These are phyloP conservation scores for Caracal caracal DNA, from an alignment of 2,113 vertebrate genomes.

Conservation along the genomic window DNA sequence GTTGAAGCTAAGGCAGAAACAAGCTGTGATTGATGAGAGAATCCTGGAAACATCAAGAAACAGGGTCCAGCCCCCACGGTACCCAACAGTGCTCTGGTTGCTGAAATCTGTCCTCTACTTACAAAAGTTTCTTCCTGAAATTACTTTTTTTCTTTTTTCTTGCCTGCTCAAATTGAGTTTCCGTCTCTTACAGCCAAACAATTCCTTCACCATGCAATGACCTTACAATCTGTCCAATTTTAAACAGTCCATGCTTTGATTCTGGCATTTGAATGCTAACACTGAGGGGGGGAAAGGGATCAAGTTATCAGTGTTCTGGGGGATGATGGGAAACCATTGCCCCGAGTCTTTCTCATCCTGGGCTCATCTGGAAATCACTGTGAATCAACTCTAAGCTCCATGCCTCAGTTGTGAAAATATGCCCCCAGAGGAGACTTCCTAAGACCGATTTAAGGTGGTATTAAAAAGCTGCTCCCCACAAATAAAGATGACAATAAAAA, in stretches of 20 bases:
- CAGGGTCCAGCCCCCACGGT: background rate
- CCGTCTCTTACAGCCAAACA: slow-evolving; percentile 9
- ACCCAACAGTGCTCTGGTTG: background rate
- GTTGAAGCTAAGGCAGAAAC: background rate
- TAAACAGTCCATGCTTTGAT: background rate
- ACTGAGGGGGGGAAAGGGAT: background rate
- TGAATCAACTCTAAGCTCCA: background rate
- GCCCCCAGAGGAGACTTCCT: background rate
- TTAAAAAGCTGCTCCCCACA: background rate
- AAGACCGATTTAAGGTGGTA: background rate
- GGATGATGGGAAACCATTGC: background rate
- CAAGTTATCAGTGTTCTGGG: background rate
- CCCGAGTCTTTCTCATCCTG: background rate
- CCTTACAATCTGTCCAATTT: background rate
- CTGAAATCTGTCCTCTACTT: background rate
- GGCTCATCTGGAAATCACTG: background rate
- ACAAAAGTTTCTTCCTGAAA: background rate
- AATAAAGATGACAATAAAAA: background rate
- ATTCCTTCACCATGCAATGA: background rate
- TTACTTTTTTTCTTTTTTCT: background rate
- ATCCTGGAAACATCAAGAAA: background rate
- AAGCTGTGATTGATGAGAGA: background rate
- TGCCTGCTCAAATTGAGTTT: background rate
- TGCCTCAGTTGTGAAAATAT: background rate
- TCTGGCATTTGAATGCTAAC: background rate